Evolutionary conservation across 2,888 invertebrate species (phyloP).

Genomic region (Chrysina gloriosa): DNA sequence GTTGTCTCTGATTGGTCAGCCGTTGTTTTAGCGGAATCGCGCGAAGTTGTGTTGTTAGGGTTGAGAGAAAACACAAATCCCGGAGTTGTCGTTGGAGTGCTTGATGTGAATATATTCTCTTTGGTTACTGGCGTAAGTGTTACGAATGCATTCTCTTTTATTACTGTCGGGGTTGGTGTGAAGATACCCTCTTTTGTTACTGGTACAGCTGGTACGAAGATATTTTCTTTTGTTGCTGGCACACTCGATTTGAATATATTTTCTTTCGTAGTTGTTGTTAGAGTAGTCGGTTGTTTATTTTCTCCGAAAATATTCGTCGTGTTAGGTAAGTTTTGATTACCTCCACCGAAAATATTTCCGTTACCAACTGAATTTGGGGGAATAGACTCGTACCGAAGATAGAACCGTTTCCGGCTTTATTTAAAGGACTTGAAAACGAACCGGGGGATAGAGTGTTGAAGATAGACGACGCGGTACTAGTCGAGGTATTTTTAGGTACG

Average conservation of each 20-base stretch:
- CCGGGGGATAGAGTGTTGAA: not conserved
- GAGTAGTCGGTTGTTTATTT: not conserved
- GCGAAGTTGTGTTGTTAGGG: no score
- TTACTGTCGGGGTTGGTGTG: no score
- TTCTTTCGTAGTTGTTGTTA: not conserved
- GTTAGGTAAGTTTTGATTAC: not conserved
- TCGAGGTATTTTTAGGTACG: not conserved
- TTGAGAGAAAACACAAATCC: no score
- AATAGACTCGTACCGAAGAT: slow-evolving; percentile 6
- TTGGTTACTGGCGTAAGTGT: not conserved
- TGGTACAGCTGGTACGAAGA: not conserved
- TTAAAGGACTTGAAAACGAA: slow-evolving; percentile 41
- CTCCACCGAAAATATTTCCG: slow-evolving; percentile 49
- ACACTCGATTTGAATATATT: not conserved
- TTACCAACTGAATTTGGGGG: slow-evolving; percentile 30
- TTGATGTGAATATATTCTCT: not conserved
- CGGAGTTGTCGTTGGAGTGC: not conserved
- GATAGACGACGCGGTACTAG: not conserved
- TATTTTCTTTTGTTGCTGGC: not conserved
- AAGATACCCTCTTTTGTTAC: no score
- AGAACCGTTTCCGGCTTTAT: not conserved
- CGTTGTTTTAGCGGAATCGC: not conserved
- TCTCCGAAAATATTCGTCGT: slow-evolving; percentile 14
- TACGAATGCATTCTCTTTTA: no score
- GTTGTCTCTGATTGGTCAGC: not conserved